Conservation (phyloP, 2,888 invertebrate genomes). For the Hypomecis punctinalis region DNA sequence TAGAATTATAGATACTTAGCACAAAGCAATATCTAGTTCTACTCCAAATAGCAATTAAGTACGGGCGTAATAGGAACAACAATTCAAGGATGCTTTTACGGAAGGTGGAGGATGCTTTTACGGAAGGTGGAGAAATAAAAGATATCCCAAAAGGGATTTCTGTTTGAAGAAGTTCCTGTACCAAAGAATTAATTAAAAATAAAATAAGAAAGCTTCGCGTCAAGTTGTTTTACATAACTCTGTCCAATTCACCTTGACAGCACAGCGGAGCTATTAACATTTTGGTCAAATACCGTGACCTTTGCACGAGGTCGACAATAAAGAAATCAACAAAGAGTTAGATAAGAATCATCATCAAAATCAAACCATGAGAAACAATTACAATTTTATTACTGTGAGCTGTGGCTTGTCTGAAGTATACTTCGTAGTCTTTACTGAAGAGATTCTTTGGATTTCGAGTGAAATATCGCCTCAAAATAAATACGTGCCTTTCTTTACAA, state of each 20-base stretch:
- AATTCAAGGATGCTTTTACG: neutral
- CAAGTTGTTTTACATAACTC: constrained; percentile 24
- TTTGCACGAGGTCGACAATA: constrained; percentile 51
- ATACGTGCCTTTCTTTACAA: constrained; percentile 20
- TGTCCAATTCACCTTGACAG: constrained; percentile 57
- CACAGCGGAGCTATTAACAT: constrained; percentile 60
- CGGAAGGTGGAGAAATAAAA: too few species aligned
- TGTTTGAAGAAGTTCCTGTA: neutral
- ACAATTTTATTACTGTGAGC: neutral
- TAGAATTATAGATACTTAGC: constrained; percentile 19
- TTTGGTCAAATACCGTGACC: constrained; percentile 62
- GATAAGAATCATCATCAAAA: constrained; percentile 40
- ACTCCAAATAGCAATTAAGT: constrained; percentile 11
- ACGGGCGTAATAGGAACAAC: neutral
- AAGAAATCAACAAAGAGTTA: constrained; percentile 44
- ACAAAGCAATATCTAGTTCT: constrained; percentile 9
- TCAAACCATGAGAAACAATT: constrained; percentile 21
- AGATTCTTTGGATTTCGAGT: constrained; percentile 5
- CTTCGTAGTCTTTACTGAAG: neutral
- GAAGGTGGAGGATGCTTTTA: neutral
- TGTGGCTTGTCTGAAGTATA: neutral
- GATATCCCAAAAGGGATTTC: too few species aligned
- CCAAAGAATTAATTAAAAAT: neutral
- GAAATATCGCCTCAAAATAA: constrained; percentile 1
- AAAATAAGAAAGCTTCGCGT: neutral